Percentiles rank a stretch among this genome's conserved stretches.
These are phyloP conservation scores for Popillia japonica DNA, from an alignment of 1,140 invertebrate genomes.

Conservation along the genomic window DNA sequence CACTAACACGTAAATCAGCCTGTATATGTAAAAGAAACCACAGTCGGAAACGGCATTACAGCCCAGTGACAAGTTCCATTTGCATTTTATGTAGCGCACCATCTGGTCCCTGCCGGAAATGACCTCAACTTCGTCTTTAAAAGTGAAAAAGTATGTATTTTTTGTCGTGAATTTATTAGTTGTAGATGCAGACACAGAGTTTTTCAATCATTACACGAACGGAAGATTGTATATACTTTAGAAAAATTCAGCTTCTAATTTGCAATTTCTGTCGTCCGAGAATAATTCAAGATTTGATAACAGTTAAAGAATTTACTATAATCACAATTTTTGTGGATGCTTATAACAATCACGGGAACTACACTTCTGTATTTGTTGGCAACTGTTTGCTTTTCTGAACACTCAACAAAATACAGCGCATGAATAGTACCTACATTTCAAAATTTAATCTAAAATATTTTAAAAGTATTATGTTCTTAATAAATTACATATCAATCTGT, in stretches of 20 bases:
- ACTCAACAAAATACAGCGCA: too few species aligned
- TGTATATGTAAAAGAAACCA: neutral
- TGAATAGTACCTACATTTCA: too few species aligned
- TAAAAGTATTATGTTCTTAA: too few species aligned
- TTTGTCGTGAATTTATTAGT: neutral
- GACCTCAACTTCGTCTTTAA: neutral
- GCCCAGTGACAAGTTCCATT: neutral
- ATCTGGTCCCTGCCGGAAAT: slow-evolving; percentile 4
- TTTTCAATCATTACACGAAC: neutral
- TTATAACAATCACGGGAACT: too few species aligned
- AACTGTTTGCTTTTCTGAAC: too few species aligned
- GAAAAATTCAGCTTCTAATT: too few species aligned
- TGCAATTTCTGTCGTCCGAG: too few species aligned
- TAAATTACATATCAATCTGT: neutral
- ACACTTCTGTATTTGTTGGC: too few species aligned
- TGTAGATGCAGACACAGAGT: neutral
- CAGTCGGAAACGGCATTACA: neutral
- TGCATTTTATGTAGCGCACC: neutral
- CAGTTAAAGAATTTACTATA: too few species aligned
- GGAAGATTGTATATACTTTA: neutral
- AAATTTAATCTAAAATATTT: too few species aligned
- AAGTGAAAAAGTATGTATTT: neutral
- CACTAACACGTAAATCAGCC: neutral
- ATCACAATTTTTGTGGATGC: too few species aligned
- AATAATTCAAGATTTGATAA: too few species aligned